Conservation (phyloP, 2,888 invertebrate genomes). For the Caenorhabditis parvicauda region DNA sequence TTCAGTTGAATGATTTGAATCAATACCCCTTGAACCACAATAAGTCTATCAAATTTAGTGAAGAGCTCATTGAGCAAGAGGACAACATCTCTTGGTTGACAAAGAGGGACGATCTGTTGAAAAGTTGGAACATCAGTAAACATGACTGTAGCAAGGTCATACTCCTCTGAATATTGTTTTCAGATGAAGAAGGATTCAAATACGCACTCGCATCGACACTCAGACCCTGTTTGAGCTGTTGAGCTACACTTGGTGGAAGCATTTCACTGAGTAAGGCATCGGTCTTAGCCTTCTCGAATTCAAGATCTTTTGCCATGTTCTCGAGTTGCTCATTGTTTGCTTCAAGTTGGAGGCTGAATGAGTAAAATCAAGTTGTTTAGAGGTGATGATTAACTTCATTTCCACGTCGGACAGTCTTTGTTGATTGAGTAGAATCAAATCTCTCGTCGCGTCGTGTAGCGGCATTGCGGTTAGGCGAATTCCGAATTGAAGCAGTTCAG, state of each 20-base stretch:
- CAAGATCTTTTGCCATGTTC: slow-evolving; percentile 50
- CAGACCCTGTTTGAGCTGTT: slow-evolving; percentile 60
- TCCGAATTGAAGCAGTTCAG: slow-evolving; percentile 37
- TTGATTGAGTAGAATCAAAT: slow-evolving; percentile 56
- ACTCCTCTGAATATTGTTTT: slow-evolving; percentile 39
- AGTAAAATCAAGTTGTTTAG: background rate
- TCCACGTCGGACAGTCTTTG: slow-evolving; percentile 50
- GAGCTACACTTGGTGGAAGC: slow-evolving; percentile 63
- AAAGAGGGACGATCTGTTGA: slow-evolving; percentile 62
- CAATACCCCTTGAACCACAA: slow-evolving; percentile 27
- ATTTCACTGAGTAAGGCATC: slow-evolving; percentile 63
- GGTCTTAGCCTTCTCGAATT: slow-evolving; percentile 57
- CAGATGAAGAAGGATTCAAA: background rate
- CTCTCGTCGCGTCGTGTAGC: slow-evolving; percentile 54
- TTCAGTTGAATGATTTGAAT: background rate
- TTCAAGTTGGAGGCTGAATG: slow-evolving; percentile 51
- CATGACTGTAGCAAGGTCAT: slow-evolving; percentile 61
- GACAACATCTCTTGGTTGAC: slow-evolving; percentile 52
- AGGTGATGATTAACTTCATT: slow-evolving; percentile 33
- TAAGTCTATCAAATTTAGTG: slow-evolving; percentile 48
- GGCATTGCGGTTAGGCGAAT: slow-evolving; percentile 52
- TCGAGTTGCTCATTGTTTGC: slow-evolving; percentile 56
- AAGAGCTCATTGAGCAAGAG: slow-evolving; percentile 53
- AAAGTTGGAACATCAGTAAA: slow-evolving; percentile 64
- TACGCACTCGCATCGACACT: slow-evolving; percentile 58